Evolutionary conservation across 2,797 vertebrate species (phyloP), one percentile per base, ranked within the genome.

Genomic region (Chloroceryle inda): DNA sequence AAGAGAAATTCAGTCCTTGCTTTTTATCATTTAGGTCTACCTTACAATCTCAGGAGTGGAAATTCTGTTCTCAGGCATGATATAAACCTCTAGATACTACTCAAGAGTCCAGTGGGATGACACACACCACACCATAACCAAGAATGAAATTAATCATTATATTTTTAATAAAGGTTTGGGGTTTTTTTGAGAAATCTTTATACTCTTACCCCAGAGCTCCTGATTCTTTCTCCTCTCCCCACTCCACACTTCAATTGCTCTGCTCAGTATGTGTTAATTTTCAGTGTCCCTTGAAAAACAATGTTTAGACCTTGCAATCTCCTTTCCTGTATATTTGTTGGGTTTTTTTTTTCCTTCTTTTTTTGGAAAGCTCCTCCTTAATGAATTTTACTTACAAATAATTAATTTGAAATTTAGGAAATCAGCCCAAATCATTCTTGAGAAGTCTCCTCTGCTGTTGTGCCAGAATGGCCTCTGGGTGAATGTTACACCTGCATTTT

Each of bases 401-500:
- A 95, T 95, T 97, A 66, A 94, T 94, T 95, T 93, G 85, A 95
- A 96, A 96, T 96, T 94, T 97, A 93, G 89, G 55, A 97, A 97
- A 96, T 92, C 62, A 94, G 87, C 52, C 59, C 86, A 91, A 89
- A 92, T 89, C 47, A 91, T 86, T 96, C 94, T 89, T 71, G 78
- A 74, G 90, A 85, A 89, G 49, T 79, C 74, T 86, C 71, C 88
- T 85, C 20, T 94, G 49, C 86, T 88, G 77, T 71, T 0, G 3
- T 94, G 95, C 92, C 94, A 96, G 94, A 97, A 97, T 1, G 17
- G 93, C 96, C 94, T 87, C 85, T 0, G 53, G 95, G 94, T 97
- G 94, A 97, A 97, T 93, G 89, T 81, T 96, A 96, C 96, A 97
- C 97, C 97, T 98, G 97, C 96, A 96, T 97, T 98, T 97, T 96